Evolutionary conservation across 2,113 vertebrate species (phyloP).

Genomic region (Clarias macrocephalus): DNA sequence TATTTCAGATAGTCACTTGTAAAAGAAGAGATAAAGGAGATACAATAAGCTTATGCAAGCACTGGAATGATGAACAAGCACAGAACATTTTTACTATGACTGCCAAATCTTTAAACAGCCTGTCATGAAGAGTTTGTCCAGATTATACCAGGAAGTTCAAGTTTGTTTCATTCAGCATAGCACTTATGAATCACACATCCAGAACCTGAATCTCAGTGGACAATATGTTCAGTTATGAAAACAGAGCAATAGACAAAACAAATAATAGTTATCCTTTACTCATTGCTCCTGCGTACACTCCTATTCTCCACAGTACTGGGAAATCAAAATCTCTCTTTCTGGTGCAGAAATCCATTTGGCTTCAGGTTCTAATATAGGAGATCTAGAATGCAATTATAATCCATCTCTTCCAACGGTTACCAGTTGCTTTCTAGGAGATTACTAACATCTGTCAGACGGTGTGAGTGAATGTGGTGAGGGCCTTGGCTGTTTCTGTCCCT

Average conservation of each 20-base stretch:
- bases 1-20: slow-evolving; percentile 10
- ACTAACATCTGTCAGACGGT: slow-evolving; percentile 69
- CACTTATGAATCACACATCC: not conserved
- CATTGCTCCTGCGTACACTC: not conserved
- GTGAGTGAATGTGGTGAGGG: slow-evolving; percentile 59
- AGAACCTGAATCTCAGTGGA: not conserved
- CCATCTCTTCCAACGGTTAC: slow-evolving; percentile 66
- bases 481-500: slow-evolving; percentile 56
- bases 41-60: slow-evolving; percentile 19
- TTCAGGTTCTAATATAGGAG: slow-evolving; percentile 46
- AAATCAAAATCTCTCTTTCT: slow-evolving; percentile 14
- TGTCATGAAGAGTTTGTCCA: slow-evolving; percentile 63
- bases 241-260: not conserved
- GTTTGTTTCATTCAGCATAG: not conserved
- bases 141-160: slow-evolving; percentile 46
- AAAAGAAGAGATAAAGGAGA: slow-evolving; percentile 11
- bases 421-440: slow-evolving; percentile 68
- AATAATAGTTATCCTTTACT: not conserved
- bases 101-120: slow-evolving; percentile 66
- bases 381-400: slow-evolving; percentile 67
- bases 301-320: slow-evolving; percentile 29
- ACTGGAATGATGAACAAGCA: slow-evolving; percentile 40
- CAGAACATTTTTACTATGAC: slow-evolving; percentile 51
- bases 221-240: not conserved
- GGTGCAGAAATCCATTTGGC: slow-evolving; percentile 32